A percentile compares a stretch with the other conserved stretches of the same genome.
These are phyloP conservation scores for Desmodus rotundus DNA, from an alignment of 2,113 vertebrate genomes.

Conservation along the genomic window DNA sequence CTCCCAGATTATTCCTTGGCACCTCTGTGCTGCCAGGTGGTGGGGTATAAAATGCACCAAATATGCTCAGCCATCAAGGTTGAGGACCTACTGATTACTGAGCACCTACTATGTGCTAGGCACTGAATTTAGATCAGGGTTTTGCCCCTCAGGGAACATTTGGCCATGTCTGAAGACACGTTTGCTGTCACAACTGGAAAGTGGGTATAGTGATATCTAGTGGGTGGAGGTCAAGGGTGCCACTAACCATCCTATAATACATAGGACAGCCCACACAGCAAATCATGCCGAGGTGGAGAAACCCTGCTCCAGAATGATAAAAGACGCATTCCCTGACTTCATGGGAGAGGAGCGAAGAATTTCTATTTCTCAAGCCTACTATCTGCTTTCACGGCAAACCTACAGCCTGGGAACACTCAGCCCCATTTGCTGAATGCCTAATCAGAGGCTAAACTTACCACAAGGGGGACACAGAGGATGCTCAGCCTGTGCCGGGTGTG, in stretches of 20 bases:
- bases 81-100: background rate
- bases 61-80: background rate
- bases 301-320: background rate
- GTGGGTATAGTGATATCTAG: background rate
- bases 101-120: background rate
- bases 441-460: background rate
- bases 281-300: fast-evolving
- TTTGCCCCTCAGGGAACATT: background rate
- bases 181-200: background rate
- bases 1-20: background rate
- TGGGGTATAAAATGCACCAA: background rate
- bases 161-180: background rate
- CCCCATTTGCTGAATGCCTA: background rate
- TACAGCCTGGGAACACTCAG: no score
- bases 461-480: background rate
- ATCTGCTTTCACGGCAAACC: background rate
- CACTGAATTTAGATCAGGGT: no score
- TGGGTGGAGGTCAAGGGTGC: background rate
- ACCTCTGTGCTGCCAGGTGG: background rate
- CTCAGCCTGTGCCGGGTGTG: background rate
- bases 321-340: fast-evolving
- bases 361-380: background rate
- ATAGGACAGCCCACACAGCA: background rate
- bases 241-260: fast-evolving
- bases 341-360: background rate